These are phyloP conservation scores for Amblyraja radiata DNA, from an alignment of 2,797 vertebrate genomes.

Conservation along the genomic window DNA sequence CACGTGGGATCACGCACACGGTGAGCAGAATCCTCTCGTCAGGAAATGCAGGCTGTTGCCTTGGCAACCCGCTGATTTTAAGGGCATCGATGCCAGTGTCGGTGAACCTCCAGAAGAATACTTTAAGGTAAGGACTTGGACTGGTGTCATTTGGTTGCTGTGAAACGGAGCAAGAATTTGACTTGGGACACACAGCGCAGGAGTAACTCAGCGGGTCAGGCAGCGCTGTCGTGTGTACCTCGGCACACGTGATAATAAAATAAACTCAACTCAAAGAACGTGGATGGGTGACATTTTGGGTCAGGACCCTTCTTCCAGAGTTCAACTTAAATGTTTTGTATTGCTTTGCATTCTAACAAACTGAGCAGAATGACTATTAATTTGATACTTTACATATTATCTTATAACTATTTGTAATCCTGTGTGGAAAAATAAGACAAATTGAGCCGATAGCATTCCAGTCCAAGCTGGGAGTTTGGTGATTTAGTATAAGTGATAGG, in stretches of 20 bases:
- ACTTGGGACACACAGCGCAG: neutral
- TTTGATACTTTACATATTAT: neutral
- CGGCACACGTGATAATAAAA: no score
- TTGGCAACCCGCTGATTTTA: conserved; percentile 64
- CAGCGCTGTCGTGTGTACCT: no score
- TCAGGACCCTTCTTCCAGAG: no score
- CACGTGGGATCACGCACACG: conserved; percentile 79
- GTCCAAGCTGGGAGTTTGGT: no score
- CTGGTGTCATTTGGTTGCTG: neutral
- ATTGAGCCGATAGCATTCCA: no score
- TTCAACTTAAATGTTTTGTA: no score
- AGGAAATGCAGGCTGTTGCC: conserved; percentile 76
- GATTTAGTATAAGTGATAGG: no score
- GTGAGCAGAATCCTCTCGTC: conserved; percentile 68
- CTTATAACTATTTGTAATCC: neutral
- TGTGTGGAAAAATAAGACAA: no score
- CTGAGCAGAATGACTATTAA: neutral
- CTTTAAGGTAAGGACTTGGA: conserved; percentile 66
- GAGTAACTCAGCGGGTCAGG: no score
- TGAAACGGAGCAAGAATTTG: neutral
- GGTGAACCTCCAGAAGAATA: conserved; percentile 69
- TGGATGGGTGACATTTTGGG: no score
- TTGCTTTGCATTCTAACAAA: neutral
- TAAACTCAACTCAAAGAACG: no score
- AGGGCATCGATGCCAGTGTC: conserved; percentile 56